Conservation (phyloP, 2,113 vertebrate species). For the Psephotus haematonotus region DNA sequence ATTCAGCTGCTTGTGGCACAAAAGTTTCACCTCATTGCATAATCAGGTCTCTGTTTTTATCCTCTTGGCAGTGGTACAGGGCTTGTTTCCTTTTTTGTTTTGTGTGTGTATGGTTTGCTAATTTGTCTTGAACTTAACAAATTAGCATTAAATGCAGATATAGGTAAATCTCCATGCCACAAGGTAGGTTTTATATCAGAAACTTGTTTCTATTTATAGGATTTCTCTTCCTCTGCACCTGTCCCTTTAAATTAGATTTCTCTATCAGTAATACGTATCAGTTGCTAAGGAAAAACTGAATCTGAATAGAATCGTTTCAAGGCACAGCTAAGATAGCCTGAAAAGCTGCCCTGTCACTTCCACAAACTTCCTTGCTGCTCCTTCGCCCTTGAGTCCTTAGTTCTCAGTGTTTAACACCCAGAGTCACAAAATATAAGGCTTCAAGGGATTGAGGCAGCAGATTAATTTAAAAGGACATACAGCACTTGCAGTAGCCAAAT, state of each 20-base stretch:
- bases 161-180: not conserved
- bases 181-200: not conserved
- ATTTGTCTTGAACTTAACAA: not conserved
- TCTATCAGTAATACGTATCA: not conserved
- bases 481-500: not conserved
- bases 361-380: not conserved
- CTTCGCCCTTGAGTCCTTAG: not conserved
- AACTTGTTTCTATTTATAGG: not conserved
- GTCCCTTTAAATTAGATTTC: constrained; percentile 1
- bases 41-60: not conserved
- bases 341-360: constrained; percentile 15
- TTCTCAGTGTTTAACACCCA: not conserved
- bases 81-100: not conserved
- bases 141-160: not conserved
- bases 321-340: not conserved
- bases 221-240: not conserved
- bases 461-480: not conserved
- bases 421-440: constrained; percentile 1
- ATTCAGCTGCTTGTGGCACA: not conserved
- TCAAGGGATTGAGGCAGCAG: not conserved
- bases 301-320: not conserved
- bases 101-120: not conserved
- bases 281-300: not conserved
- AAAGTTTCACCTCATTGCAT: not conserved
- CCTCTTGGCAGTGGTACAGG: not conserved